Evolutionary conservation across 2,797 vertebrate genomes (phyloP), one percentile per base, ranked within the genome.

Genomic region (Serranus cabrilla): DNA sequence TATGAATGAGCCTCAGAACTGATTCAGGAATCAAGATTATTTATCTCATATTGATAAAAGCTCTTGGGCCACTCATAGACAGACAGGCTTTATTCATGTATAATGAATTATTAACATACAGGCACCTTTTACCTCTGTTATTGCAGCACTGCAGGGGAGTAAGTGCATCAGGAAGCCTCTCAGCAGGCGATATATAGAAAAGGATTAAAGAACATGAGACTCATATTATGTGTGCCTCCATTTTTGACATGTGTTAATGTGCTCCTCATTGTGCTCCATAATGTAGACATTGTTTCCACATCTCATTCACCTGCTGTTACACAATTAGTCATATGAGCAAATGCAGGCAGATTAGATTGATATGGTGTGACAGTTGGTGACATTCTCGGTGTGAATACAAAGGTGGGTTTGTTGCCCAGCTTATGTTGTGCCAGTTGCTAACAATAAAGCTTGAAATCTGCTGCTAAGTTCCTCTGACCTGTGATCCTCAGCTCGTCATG

Each of bases 261-360:
- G 31, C 16, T 47, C 46, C 17, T 52, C 65, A 64, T 51, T 77
- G 68, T 73, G 45, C 66, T 45, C 14, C 37, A n/a, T 46, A 55
- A 31, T 12, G 18, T 2, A 64, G 18, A 25, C 20, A n/a, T 27
- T 65, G 27, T 65, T 63, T 57, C 27, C 43, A 66, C 49, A 45
- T 25, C 12, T 72, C 49, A 65, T 9, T 72, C 49, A 65, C 49
- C 34, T 70, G 47, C 39, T 57, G 61, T 23, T 14, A 47, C 39
- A 67, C 34, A 23, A 37, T 74, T 50, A 46, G n/a, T 58, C n/a
- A 37, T 60, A 56, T 20, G 37, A 77, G 46, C 46, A 54, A 63
- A 59, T 49, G 45, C 54, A 65, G 50, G 39, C 40, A 25, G 63
- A 60, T 47, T 52, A 2, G 7, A 51, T 11, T 21, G 55, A 69